These are phyloP conservation scores for Phalacrocorax aristotelis DNA, from an alignment of 2,113 vertebrate species.

Conservation along the genomic window DNA sequence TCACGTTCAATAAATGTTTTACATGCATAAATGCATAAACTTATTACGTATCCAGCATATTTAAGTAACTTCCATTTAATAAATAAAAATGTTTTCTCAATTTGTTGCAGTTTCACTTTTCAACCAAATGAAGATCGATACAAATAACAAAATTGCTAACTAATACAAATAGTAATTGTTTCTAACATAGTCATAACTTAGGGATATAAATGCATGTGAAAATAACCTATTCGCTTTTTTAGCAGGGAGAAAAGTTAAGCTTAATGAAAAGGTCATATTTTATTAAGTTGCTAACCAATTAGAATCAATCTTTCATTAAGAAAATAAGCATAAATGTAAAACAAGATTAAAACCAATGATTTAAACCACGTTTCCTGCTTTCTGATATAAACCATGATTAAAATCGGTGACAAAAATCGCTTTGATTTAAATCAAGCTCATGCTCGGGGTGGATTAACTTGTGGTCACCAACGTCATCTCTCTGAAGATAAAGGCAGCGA, in stretches of 20 bases:
- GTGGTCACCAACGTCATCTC: background rate
- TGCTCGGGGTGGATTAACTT: conserved; percentile 3
- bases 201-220: background rate
- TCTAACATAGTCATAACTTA: background rate
- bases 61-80: background rate
- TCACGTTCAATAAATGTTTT: background rate
- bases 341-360: conserved; percentile 22
- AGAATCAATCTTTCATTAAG: background rate
- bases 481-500: background rate
- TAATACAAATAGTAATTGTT: background rate
- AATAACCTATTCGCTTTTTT: background rate
- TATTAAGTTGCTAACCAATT: background rate
- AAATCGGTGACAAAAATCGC: conserved; percentile 24
- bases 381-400: conserved; percentile 25
- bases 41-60: background rate
- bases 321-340: conserved; percentile 5
- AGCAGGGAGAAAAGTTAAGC: background rate
- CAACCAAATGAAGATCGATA: background rate
- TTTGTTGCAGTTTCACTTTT: background rate
- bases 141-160: background rate
- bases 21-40: background rate
- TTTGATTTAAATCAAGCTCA: conserved; percentile 27
- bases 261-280: background rate
- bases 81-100: background rate
- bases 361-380: conserved; percentile 57